These are phyloP conservation scores for Calephelis perditalis DNA, from an alignment of 2,888 invertebrate species.

Conservation along the genomic window DNA sequence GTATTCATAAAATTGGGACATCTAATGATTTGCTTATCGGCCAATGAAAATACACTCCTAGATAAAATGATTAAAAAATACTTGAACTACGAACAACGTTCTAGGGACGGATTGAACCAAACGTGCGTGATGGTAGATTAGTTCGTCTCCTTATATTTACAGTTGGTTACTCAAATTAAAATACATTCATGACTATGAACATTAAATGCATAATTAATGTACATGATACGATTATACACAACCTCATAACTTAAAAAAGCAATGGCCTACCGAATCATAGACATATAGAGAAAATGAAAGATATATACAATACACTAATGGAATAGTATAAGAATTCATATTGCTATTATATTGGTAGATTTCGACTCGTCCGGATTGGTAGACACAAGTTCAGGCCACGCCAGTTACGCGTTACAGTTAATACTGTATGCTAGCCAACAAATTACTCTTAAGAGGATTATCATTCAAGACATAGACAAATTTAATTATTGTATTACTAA, in stretches of 20 bases:
- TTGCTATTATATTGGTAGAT: too few relatives aligned
- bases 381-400: too few relatives aligned
- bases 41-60: not conserved
- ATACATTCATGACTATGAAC: slow-evolving; percentile 24
- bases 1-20: too few relatives aligned
- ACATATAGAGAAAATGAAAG: not conserved
- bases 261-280: not conserved
- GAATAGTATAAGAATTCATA: too few relatives aligned
- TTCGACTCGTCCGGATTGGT: too few relatives aligned
- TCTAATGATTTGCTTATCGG: too few relatives aligned
- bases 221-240: slow-evolving; percentile 12
- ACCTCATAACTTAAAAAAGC: slow-evolving; percentile 13
- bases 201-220: slow-evolving; percentile 23
- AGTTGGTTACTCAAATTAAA: slow-evolving; percentile 27
- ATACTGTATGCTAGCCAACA: too few relatives aligned
- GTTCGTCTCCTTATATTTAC: slow-evolving; percentile 31
- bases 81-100: slow-evolving; percentile 34
- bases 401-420: too few relatives aligned
- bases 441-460: too few relatives aligned
- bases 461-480: too few relatives aligned
- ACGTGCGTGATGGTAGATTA: slow-evolving; percentile 36
- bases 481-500: too few relatives aligned
- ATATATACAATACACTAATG: not conserved
- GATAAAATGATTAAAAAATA: slow-evolving; percentile 5
- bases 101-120: slow-evolving; percentile 67